phyloP scores from a whole-genome alignment of 2,888 invertebrate genomes.

The Sinopyrophorus schimmeli region DNA sequence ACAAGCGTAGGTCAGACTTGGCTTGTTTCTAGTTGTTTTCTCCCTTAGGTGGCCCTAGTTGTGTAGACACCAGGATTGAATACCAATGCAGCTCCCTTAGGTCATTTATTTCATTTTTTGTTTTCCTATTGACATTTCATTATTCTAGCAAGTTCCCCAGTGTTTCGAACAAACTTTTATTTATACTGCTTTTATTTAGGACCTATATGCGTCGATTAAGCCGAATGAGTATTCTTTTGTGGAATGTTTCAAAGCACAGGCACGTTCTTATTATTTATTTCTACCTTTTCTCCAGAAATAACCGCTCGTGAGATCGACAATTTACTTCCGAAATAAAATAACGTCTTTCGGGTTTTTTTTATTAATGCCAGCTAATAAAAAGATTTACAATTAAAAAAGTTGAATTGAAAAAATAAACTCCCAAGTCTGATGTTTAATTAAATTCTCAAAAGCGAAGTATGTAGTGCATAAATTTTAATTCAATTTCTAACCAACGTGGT shows the following conservation, averaged over 20 bases:
- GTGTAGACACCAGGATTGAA: slow-evolving; percentile 41
- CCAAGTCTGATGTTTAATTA: no score
- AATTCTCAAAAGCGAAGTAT: no score
- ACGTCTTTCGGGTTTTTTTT: not conserved
- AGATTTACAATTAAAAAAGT: not conserved
- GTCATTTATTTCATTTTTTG: slow-evolving; percentile 44
- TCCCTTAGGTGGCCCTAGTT: slow-evolving; percentile 38
- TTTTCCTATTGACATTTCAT: slow-evolving; percentile 42
- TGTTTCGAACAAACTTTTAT: slow-evolving; percentile 24
- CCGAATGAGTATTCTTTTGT: not conserved
- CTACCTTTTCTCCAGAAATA: no score
- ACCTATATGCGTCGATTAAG: slow-evolving; percentile 15
- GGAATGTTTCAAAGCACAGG: no score
- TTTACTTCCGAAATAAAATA: not conserved
- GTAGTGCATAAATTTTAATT: no score
- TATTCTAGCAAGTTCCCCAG: slow-evolving; percentile 35
- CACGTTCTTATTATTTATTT: no score
- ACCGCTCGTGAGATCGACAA: no score
- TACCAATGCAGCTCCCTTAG: slow-evolving; percentile 42
- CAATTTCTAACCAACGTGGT: no score
- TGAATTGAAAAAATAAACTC: no score
- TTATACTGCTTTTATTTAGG: slow-evolving; percentile 18
- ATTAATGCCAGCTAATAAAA: not conserved
- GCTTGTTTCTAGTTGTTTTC: slow-evolving; percentile 39
- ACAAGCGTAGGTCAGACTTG: slow-evolving; percentile 22